Base-by-base conservation (phyloP, 2,888 invertebrate genomes). In the Cheilosia scutellata region DNA sequence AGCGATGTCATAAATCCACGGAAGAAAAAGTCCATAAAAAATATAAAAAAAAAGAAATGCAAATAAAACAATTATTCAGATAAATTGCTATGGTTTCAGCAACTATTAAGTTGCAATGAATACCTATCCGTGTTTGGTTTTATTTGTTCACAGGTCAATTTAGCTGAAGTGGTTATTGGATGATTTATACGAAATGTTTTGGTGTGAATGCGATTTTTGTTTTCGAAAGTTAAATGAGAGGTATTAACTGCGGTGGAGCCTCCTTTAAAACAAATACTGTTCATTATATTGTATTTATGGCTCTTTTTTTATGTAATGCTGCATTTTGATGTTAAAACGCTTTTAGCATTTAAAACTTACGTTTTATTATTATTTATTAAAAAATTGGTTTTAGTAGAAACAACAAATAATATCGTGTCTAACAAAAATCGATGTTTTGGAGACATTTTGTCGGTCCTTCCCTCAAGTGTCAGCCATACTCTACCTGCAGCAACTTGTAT, bases 81-180 rank as follows among this genome's bases (percentile, higher is more conserved):
- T 44, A 76, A 65, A 82, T 77, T 82, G 58, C 63, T 58, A 37
- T 31, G 33, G 65, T 65, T 82, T 70, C 27, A 44, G 11, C 42
- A 42, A 70, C 51, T 58, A 76, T 71, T 71, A 71, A 71, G 44
- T 60, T 70, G 42, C 4, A 40, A 57, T 44, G 47, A 66, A 53
- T 66, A 55, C 13, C 3, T n/a, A 31, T 27, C 6, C n/a, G 13
- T 13, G 4, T 31, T 55, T 40, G 42, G 9, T 33, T 25, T 40
- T 29, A n/a, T 29, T 42, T 44, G 66, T 66, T 47, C 6, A 53
- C 16, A 9, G 66, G 5, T 31, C 42, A 53, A 66, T 66, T 53
- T 66, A 55, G 49, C 11, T 16, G 5, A 53, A 53, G 66, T 66
- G 51, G 53, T n/a, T 13, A 44, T 44, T 44, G n/a, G 16, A 47